Base-by-base conservation (phyloP, 1,140 invertebrate species). In the Euschistus heros region DNA sequence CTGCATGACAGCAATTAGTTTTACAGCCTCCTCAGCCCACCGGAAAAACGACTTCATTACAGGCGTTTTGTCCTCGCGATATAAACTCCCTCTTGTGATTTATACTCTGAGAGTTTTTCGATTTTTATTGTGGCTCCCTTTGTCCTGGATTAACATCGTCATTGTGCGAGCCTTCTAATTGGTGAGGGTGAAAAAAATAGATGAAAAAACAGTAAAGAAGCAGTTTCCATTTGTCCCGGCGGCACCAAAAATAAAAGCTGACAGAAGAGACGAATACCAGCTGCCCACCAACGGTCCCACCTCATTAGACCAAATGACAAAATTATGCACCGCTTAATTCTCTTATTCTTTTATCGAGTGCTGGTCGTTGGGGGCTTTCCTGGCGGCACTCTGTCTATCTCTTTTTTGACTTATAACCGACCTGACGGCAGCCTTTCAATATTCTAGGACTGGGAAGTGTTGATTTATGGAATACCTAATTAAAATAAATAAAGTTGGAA, bases 131-230 rank as follows among this genome's bases (percentile, higher is more conserved):
- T 10, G n/a, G 2, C 47, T 50, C 47, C 47, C 47, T 22, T 50
- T 50, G 47, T 50, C 22, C 22, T 50, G 47, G 47, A 50, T 50
- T 50, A 50, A 50, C 47, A 50, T 50, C 47, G 47, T 50, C 47
- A 50, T 50, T 50, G 47, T 50, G 47, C 33, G 33, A 37, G 33
- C n/a, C 22, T 18, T 50, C 47, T 50, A 50, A 50, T 50, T 50
- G 47, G 47, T 50, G 3, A 17, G n/a, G 22, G 33, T 13, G 33
- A 37, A 37, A 37, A 37, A 37, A 37, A 37, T 37, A 13, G 33
- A 37, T 37, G 33, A 37, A 37, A 37, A 37, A 37, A 37, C 33
- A 37, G 33, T 37, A 50, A 50, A 50, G 22, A 22, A 22, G 47
- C 47, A 50, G 22, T 50, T 50, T 50, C 47, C 47, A 50, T 50